Base-by-base conservation (phyloP, 2,113 vertebrate species). In the Charina bottae region DNA sequence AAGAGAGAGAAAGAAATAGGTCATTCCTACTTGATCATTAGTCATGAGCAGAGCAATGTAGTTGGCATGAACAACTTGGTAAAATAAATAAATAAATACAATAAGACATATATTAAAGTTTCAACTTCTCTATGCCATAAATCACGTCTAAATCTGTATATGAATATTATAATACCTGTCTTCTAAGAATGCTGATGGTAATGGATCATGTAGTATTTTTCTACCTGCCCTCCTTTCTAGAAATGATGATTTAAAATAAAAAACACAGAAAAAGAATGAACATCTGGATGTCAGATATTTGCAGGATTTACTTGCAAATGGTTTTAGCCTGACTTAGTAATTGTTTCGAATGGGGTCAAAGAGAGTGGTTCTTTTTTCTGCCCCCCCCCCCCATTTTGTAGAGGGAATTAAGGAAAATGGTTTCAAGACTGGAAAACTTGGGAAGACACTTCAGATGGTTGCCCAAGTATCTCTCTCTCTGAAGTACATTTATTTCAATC, bases 401-500 rank as follows among this genome's bases (percentile, higher is more conserved):
- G 86, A 26, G 0, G 0, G 72, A 84, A 72, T 93, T 92, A 94
- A 96, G 92, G 93, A 92, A 88, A 89, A 59, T 92, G 56, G 94
- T 93, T 92, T 90, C 95, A 94, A 96, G 94, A 93, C 62, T 21
- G 87, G 95, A 95, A 93, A 94, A 96, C n/a, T 90, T 94, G 86
- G 90, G 95, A 87, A 97, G 94, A 95, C 90, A 89, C 94, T 96
- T 97, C 86, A 96, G 92, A 94, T 93, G 96, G 85, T 93, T 90
- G 94, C 96, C 97, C 96, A 96, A 96, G 94, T 96, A 93, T 92
- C 93, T 97, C 88, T 97, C 93, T 92, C 95, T 97, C 96, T 96
- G 94, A 96, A 97, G 97, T 96, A 93, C 96, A 95, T 98, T 97
- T 97, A 95, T 97, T 97, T 97, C 96, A 95, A 96, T 97, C 94